Conservation (phyloP, 2,888 invertebrate genomes). For the Stenurella melanura region DNA sequence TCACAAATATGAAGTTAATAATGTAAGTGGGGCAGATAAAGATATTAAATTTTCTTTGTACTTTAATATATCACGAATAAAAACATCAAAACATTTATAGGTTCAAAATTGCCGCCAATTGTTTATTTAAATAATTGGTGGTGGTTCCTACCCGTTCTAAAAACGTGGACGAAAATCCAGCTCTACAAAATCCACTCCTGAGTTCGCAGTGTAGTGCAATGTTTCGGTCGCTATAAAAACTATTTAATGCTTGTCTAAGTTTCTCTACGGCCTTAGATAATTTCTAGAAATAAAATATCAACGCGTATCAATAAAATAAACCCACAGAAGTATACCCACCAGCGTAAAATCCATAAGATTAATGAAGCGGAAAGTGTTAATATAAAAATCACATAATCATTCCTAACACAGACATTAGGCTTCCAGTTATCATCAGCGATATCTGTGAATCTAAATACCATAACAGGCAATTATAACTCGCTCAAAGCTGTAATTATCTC, state of each 20-base stretch:
- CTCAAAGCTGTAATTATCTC: neutral
- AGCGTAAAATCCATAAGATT: neutral
- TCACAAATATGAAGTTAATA: no score
- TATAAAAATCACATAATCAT: neutral
- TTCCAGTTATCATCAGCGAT: neutral
- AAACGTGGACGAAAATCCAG: no score
- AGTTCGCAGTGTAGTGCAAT: no score
- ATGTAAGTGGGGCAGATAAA: no score
- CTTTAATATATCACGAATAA: no score
- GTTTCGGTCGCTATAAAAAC: no score
- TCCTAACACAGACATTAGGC: neutral
- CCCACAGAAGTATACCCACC: neutral
- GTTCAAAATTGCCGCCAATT: no score
- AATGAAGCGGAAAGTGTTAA: neutral
- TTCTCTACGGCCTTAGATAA: neutral
- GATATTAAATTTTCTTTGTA: no score
- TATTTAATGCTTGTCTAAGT: neutral
- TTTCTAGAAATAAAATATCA: neutral
- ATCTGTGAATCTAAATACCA: conserved; percentile 10
- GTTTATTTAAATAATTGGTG: no score
- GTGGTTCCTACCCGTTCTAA: no score
- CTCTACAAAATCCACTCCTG: no score
- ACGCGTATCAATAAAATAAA: neutral
- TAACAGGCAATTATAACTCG: conserved; percentile 1
- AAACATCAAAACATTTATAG: no score